Base-by-base conservation (phyloP, 2,888 invertebrate genomes). In the Graphium colonna region DNA sequence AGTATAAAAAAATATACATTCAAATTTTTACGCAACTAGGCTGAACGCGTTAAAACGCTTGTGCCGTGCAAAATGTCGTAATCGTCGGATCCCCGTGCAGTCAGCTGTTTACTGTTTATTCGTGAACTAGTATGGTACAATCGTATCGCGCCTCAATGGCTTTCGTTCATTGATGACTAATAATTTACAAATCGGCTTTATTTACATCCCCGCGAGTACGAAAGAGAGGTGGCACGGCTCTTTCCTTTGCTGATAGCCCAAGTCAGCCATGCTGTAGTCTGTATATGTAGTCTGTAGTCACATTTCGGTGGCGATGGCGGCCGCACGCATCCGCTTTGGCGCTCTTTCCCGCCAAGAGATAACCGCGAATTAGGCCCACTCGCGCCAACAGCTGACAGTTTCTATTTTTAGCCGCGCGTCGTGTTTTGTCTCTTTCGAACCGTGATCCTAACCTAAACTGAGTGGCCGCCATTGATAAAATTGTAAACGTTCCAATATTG, bases 251-350 rank as follows among this genome's bases (percentile, higher is more conserved):
- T 79, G 77, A 52, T 42, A 41, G 52, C 38, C 38, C 36, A 79
- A 77, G 79, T 78, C 67, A 68, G 68, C 66, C 70, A 65, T n/a
- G n/a, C n/a, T n/a, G n/a, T n/a, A n/a, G n/a, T n/a, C n/a, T n/a
- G n/a, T n/a, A n/a, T n/a, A n/a, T n/a, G n/a, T 72, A 78, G 62
- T 73, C 74, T 70, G 78, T 82, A 84, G 86, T 88, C 78, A 83
- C 79, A 82, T 82, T 70, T 82, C 83, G 84, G 86, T 87, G 82
- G 88, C 87, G 88, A 88, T 87, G 88, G 84, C 82, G 85, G 84
- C 78, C 87, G 87, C 77, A 67, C 69, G 73, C 75, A 62, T 67
- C 68, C 64, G 71, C 63, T 73, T 72, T 72, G 73, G 79, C 80
- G 79, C 79, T 80, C 78, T 75, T 75, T 77, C 80, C 77, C 75